A percentile compares a stretch with the other conserved stretches of the same genome.
These are phyloP conservation scores for Folsomia candida DNA, from an alignment of 2,888 invertebrate species.

Conservation along the genomic window DNA sequence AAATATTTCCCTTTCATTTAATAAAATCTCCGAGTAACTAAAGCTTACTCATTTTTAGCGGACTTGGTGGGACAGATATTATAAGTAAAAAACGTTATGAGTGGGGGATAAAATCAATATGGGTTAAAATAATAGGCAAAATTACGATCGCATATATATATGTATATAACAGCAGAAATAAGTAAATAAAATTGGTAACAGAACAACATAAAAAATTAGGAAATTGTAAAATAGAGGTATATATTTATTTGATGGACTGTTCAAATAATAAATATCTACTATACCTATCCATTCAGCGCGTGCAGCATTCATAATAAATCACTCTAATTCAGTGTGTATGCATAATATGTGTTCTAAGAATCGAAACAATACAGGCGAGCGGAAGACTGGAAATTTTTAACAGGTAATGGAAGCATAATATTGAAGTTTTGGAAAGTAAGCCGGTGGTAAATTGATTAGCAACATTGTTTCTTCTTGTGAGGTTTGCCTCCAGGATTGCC, in stretches of 20 bases:
- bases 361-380: not conserved
- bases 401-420: constrained; percentile 5
- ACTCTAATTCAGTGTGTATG: too few species aligned
- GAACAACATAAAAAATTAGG: not conserved
- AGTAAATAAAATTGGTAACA: not conserved
- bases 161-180: too few species aligned
- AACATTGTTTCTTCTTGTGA: constrained; percentile 23
- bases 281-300: not conserved
- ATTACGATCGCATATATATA: too few species aligned
- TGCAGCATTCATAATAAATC: not conserved
- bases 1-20: not conserved
- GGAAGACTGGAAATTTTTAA: constrained; percentile 8
- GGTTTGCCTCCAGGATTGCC: constrained; percentile 12
- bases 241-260: not conserved
- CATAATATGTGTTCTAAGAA: not conserved
- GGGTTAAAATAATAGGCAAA: too few species aligned
- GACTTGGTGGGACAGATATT: too few species aligned
- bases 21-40: not conserved
- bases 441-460: not conserved
- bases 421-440: not conserved
- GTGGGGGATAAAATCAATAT: too few species aligned
- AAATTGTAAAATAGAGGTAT: not conserved
- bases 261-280: not conserved
- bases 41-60: too few species aligned
- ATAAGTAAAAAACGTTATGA: too few species aligned